Conservation (phyloP, 2,888 invertebrate genomes). For the Chymomyza procnemis region DNA sequence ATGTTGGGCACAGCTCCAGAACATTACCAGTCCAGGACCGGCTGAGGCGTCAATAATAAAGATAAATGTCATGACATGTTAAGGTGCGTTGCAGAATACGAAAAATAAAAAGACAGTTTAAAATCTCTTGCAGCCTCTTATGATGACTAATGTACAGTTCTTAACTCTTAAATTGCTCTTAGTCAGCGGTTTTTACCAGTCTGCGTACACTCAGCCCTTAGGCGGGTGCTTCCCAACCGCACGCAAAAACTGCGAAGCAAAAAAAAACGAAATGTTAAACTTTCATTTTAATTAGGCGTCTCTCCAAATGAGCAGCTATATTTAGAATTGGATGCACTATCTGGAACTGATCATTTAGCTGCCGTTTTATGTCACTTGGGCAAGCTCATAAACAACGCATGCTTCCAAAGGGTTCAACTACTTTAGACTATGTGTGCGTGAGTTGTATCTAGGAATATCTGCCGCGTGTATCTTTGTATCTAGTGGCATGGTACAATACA, state of each 20-base stretch:
- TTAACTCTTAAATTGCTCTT: slow-evolving; percentile 40
- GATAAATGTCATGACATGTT: slow-evolving; percentile 62
- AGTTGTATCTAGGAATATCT: slow-evolving; percentile 47
- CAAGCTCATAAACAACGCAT: slow-evolving; percentile 65
- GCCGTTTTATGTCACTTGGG: slow-evolving; percentile 68
- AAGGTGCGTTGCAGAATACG: slow-evolving; percentile 63
- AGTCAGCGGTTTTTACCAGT: slow-evolving; percentile 57
- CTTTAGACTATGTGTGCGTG: slow-evolving; percentile 1
- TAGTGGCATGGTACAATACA: slow-evolving; percentile 7
- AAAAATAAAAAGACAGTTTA: slow-evolving; percentile 14
- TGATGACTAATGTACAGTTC: slow-evolving; percentile 62
- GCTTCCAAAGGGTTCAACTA: slow-evolving; percentile 17
- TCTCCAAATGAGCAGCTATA: slow-evolving; percentile 26
- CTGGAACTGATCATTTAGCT: slow-evolving; percentile 68
- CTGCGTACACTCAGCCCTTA: slow-evolving; percentile 20
- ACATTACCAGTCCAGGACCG: background rate
- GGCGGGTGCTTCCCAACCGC: background rate
- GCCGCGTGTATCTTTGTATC: slow-evolving; percentile 58
- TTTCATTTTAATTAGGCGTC: slow-evolving; percentile 47
- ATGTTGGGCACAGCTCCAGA: slow-evolving; percentile 48
- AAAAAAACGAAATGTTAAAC: slow-evolving; percentile 25
- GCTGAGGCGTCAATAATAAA: slow-evolving; percentile 59
- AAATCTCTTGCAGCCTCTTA: slow-evolving; percentile 25
- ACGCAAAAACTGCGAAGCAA: background rate
- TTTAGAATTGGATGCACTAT: slow-evolving; percentile 48